Conservation (phyloP, 2,888 invertebrate species). For the Drosophila anomalata region DNA sequence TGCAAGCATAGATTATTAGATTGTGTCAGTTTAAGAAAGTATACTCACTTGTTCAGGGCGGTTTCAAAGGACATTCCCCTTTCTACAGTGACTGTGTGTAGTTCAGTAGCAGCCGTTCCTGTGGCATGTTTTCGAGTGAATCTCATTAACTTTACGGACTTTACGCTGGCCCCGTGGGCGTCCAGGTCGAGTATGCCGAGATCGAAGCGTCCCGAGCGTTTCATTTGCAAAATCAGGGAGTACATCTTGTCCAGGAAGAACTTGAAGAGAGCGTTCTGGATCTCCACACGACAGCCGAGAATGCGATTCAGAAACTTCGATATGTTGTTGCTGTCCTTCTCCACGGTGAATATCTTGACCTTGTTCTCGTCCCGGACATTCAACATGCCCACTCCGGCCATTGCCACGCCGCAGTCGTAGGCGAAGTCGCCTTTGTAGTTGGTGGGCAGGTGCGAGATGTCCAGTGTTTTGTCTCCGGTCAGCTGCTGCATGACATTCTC, state of each 20-base stretch:
- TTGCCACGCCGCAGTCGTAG: constrained; percentile 94
- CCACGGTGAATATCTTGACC: constrained; percentile 87
- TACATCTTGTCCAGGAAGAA: constrained; percentile 98
- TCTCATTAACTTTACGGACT: constrained; percentile 90
- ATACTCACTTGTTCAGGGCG: constrained; percentile 89
- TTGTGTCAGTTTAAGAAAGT: constrained; percentile 7
- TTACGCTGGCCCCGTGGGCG: constrained; percentile 95
- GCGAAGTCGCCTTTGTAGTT: constrained; percentile 97
- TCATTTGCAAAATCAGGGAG: constrained; percentile 95
- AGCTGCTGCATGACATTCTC: constrained; percentile 98
- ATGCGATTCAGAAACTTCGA: constrained; percentile 99
- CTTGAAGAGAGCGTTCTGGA: constrained; percentile 98
- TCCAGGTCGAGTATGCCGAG: constrained; percentile 96
- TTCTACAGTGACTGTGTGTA: constrained; percentile 96
- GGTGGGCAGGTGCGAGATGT: constrained; percentile 91
- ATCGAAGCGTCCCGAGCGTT: constrained; percentile 97
- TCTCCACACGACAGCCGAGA: constrained; percentile 97
- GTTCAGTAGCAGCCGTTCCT: constrained; percentile 95
- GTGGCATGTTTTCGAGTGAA: constrained; percentile 95
- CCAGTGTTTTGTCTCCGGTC: constrained; percentile 92
- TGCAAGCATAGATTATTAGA: neutral
- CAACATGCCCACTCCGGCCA: constrained; percentile 95
- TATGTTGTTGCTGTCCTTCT: constrained; percentile 98
- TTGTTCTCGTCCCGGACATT: constrained; percentile 90
- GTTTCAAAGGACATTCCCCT: constrained; percentile 94